Evolutionary conservation across 1,140 invertebrate species (phyloP).

Genomic region (Drosophila watanabei): DNA sequence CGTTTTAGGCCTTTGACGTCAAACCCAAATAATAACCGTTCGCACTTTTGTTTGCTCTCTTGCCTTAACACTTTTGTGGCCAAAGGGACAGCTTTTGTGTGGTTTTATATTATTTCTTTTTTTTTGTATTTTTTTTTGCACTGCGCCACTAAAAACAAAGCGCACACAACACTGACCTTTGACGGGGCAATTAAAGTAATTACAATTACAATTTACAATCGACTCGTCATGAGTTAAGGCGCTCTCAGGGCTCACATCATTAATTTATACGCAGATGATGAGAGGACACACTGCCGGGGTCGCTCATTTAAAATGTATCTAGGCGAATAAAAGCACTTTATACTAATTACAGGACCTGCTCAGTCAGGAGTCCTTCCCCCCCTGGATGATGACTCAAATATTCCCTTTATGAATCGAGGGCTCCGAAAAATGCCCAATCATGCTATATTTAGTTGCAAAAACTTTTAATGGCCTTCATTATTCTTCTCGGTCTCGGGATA

Average conservation of each 20-base stretch:
- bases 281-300: constrained; percentile 1
- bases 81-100: constrained; percentile 24
- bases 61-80: constrained; percentile 39
- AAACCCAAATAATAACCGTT: constrained; percentile 82
- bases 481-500: constrained; percentile 11
- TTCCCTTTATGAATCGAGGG: constrained; percentile 20
- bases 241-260: constrained; percentile 58
- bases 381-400: constrained; percentile 16
- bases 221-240: constrained; percentile 45
- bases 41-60: constrained; percentile 70
- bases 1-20: constrained; percentile 83
- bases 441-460: constrained; percentile 33
- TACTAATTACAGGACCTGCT: constrained; percentile 44
- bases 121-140: constrained; percentile 1
- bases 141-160: constrained; percentile 16
- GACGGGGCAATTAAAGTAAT: constrained; percentile 73
- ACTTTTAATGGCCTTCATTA: constrained; percentile 63
- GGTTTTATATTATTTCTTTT: constrained; percentile 3
- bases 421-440: neutral
- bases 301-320: constrained; percentile 57
- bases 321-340: constrained; percentile 50
- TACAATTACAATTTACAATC: constrained; percentile 72
- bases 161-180: constrained; percentile 54
- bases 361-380: neutral
- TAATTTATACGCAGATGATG: constrained; percentile 52